A percentile compares a stretch with the other conserved stretches of the same genome.
phyloP scores from a whole-genome alignment of 2,797 vertebrate genomes.

The Mormyrops attenuatus region DNA sequence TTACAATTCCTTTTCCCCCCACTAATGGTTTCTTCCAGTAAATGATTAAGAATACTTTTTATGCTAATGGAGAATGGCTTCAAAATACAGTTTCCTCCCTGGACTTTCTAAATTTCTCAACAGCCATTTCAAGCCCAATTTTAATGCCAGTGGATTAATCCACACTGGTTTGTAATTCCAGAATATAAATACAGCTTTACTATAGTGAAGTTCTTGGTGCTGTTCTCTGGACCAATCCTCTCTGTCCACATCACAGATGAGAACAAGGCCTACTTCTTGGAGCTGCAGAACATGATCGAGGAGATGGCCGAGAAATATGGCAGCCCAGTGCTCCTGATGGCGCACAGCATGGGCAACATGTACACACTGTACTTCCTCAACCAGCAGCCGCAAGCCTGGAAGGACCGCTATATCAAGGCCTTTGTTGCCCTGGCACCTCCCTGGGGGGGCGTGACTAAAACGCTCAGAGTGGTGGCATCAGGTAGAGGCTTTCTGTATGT shows the following conservation, averaged over 20 bases:
- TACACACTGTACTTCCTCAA: constrained; percentile 95
- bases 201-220: background rate
- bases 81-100: background rate
- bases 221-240: background rate
- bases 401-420: constrained; percentile 83
- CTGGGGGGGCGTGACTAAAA: constrained; percentile 94
- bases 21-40: background rate
- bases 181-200: background rate
- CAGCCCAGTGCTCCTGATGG: constrained; percentile 81
- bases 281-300: constrained; percentile 84
- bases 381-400: constrained; percentile 86
- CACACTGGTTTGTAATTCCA: background rate
- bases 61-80: background rate
- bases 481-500: constrained; percentile 54
- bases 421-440: constrained; percentile 83
- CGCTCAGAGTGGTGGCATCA: constrained; percentile 82
- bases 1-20: background rate
- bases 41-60: background rate
- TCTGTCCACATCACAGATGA: constrained; percentile 68
- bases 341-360: constrained; percentile 99
- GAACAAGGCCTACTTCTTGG: constrained; percentile 80
- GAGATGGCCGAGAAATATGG: constrained; percentile 75
- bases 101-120: background rate
- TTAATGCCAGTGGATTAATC: background rate
- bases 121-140: background rate